Evolutionary conservation across 2,113 vertebrate species (phyloP), one percentile per base, ranked within the genome.

Genomic region (Nannobrachium achirus): DNA sequence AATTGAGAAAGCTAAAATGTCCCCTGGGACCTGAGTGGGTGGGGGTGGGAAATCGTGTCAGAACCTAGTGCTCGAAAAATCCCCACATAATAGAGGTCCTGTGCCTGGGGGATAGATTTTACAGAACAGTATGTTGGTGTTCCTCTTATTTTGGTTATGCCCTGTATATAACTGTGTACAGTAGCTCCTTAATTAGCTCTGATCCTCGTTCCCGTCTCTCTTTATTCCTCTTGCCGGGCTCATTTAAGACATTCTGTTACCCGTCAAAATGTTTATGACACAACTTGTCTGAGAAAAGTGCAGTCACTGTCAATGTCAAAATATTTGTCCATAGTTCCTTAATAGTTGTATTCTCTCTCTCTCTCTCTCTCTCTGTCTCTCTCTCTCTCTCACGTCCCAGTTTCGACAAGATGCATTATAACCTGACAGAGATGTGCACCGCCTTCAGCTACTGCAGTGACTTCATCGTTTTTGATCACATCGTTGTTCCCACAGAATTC

Each of bases 381-480:
- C 48, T 20, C 39, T 44, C 33, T 14, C 33, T 19, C 42, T 44
- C 19, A 14, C 42, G 4, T 48, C 18, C 15, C 56, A 98, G 97
- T 76, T 82, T 97, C 93, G 97, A 99, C 89, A 99, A 97, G 80
- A 83, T 97, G 60, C 96, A 98, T 74, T 59, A 92, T 83, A 87
- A 64, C 13, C 87, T 99, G 84, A 89, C 93, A 0, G 97, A 98
- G 84, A 71, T 98, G 58, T 93, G 94, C 42, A 82, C 93, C 70
- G 90, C 93, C 71, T 92, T 95, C 89, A 94, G 89, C 81, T 87
- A 95, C 1, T 90, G 89, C 5, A 61, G 53, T 14, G 94, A 84
- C 52, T 90, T 98, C 60, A 73, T 71, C 0, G 90, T 98, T 10
- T 97, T 94, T 0, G 88, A 94, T 57, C 96, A 98, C 82, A 88